Percentiles rank a stretch among this genome's conserved stretches.
phyloP scores from a whole-genome alignment of 2,797 vertebrate genomes.

The Urocyon cinereoargenteus region DNA sequence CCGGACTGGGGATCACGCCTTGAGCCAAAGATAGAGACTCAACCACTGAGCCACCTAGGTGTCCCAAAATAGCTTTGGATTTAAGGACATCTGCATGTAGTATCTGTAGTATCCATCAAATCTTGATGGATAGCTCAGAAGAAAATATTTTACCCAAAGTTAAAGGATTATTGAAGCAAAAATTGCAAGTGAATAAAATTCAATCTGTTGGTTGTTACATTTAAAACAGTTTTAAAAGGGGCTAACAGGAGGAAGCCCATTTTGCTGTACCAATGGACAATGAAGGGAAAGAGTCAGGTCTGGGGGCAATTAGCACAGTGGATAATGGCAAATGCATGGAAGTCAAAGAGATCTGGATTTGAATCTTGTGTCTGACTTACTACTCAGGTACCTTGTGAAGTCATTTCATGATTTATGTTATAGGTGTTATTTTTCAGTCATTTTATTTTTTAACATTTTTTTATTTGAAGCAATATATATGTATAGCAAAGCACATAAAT shows the following conservation, averaged over 20 bases:
- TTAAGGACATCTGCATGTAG: neutral
- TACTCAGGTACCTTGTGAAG: neutral
- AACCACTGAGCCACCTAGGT: too few species aligned
- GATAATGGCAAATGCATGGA: neutral
- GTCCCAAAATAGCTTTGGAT: neutral
- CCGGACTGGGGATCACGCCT: fast-evolving
- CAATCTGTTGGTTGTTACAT: neutral
- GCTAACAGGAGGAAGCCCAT: neutral
- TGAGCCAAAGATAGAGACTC: too few species aligned
- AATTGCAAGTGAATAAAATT: neutral
- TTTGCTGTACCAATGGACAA: neutral
- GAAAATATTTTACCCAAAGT: neutral
- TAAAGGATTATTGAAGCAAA: neutral
- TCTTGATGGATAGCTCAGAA: neutral
- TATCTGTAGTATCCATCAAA: neutral
- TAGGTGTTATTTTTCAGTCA: neutral
- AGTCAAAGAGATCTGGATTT: neutral
- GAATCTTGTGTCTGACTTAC: neutral
- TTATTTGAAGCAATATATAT: neutral
- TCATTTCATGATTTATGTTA: neutral
- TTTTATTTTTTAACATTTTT: neutral
- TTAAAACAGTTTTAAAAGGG: neutral
- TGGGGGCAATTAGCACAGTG: fast-evolving
- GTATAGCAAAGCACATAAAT: neutral
- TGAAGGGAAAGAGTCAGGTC: neutral